A percentile compares a stretch with the other conserved stretches of the same genome.
phyloP scores from a whole-genome alignment of 2,888 invertebrate species.

The Boloria euphrosyne region DNA sequence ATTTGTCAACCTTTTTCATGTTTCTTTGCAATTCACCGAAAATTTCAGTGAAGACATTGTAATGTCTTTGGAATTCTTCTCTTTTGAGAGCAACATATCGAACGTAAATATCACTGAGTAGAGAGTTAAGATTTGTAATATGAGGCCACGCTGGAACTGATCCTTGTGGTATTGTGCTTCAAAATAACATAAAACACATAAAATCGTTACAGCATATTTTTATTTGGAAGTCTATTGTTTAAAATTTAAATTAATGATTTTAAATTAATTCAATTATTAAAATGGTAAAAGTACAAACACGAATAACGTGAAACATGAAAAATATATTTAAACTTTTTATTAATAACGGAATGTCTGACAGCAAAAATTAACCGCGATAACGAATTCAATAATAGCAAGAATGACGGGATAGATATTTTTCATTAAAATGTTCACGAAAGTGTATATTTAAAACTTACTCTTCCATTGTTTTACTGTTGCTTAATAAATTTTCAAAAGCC shows the following conservation, averaged over 20 bases:
- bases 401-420: too few species aligned
- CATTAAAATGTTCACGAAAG: too few species aligned
- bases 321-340: too few species aligned
- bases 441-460: background rate
- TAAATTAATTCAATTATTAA: too few species aligned
- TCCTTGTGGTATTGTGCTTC: constrained; percentile 24
- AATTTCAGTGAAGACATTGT: constrained; percentile 56
- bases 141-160: constrained; percentile 46
- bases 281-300: too few species aligned
- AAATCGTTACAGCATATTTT: background rate
- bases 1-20: constrained; percentile 65
- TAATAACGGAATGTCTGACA: too few species aligned
- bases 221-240: too few species aligned
- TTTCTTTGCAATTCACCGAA: constrained; percentile 54
- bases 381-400: too few species aligned
- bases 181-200: constrained; percentile 12
- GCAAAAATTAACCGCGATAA: too few species aligned
- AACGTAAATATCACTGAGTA: constrained; percentile 59
- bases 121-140: constrained; percentile 56
- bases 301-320: too few species aligned
- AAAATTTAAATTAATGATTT: too few species aligned
- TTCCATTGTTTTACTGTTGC: background rate
- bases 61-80: constrained; percentile 56
- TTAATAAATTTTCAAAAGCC: constrained; percentile 4
- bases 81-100: constrained; percentile 54